These are phyloP conservation scores for human DNA, from an alignment of 2,113 vertebrate genomes.

Conservation along the genomic window GRCh38 chr3:177403001-177403500, in stretches of 20 bases:
- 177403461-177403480: no score
- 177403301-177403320: conserved; percentile 6
- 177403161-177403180: neutral
- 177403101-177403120: conserved; percentile 30
- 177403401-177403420: neutral
- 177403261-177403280: neutral
- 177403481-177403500: no score
- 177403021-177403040: conserved; percentile 18
- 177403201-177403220: neutral
- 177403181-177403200: neutral
- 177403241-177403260: neutral
- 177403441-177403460: no score
- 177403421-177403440: neutral
- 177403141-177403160: neutral
- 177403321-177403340: neutral
- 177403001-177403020: conserved; percentile 14
- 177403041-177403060: neutral
- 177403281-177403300: neutral
- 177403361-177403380: neutral
- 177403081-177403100: neutral
- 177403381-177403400: neutral
- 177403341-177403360: neutral
- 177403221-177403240: neutral
- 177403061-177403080: neutral
- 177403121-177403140: neutral